These are phyloP conservation scores for Pimephales promelas DNA, from an alignment of 2,113 vertebrate genomes.

Conservation along the genomic window DNA sequence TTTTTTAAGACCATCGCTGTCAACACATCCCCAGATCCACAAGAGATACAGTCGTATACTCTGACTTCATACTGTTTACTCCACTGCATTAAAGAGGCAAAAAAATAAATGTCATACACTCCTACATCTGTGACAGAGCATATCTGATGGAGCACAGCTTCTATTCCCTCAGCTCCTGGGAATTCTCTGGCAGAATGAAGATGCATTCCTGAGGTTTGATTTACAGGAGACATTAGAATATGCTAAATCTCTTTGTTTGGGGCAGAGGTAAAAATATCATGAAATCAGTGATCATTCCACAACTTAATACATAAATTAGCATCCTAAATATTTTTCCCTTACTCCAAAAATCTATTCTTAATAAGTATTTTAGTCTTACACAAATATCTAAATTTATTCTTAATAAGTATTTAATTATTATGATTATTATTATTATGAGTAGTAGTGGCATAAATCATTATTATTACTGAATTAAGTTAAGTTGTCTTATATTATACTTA, in stretches of 20 bases:
- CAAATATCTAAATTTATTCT: background rate
- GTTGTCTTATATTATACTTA: too few species aligned
- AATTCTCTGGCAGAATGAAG: background rate
- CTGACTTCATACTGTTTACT: conserved; percentile 30
- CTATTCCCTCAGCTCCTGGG: conserved; percentile 4
- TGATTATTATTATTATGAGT: too few species aligned
- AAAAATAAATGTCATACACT: conserved; percentile 36
- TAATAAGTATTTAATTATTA: background rate
- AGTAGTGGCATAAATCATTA: too few species aligned
- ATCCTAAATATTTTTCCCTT: background rate
- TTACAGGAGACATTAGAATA: conserved; percentile 18
- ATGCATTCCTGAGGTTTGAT: conserved; percentile 7
- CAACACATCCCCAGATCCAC: conserved; percentile 16
- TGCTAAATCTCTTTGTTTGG: background rate
- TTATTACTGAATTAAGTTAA: too few species aligned
- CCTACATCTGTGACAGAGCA: conserved; percentile 27
- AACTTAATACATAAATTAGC: background rate
- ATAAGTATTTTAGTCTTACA: background rate
- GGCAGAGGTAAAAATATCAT: background rate
- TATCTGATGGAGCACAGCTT: conserved; percentile 12
- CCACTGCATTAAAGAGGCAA: conserved; percentile 30
- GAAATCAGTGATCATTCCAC: background rate
- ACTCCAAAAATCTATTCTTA: background rate
- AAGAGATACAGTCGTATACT: conserved; percentile 29
- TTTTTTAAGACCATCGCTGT: background rate